These are phyloP conservation scores for Graphium colonna DNA, from an alignment of 2,888 invertebrate genomes.

Conservation along the genomic window DNA sequence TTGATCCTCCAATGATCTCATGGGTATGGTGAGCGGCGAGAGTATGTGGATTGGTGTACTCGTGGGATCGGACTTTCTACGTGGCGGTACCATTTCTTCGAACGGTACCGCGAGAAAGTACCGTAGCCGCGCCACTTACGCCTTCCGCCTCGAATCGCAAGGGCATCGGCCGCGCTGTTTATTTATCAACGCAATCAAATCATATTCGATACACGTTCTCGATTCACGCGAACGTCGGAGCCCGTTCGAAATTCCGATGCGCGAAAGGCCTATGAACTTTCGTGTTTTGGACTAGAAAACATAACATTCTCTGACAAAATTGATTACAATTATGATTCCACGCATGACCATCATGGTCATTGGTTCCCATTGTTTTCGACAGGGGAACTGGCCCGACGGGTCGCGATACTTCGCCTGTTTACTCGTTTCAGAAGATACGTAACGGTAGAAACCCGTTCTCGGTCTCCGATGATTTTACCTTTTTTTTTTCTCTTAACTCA, in stretches of 20 bases:
- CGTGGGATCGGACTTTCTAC: constrained; percentile 48
- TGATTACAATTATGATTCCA: constrained; percentile 34
- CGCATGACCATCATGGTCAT: constrained; percentile 33
- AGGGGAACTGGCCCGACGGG: constrained; percentile 50
- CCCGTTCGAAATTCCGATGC: constrained; percentile 55
- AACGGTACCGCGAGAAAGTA: constrained; percentile 69
- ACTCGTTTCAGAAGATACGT: constrained; percentile 56
- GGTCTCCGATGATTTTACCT: constrained; percentile 43
- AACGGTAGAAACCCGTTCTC: constrained; percentile 72
- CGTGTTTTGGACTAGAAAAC: constrained; percentile 39
- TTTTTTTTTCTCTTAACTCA: constrained; percentile 32
- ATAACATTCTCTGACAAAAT: too few relatives aligned
- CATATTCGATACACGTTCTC: constrained; percentile 71
- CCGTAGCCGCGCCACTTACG: constrained; percentile 55
- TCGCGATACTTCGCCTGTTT: constrained; percentile 47
- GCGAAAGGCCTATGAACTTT: constrained; percentile 51
- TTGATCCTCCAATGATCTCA: constrained; percentile 78
- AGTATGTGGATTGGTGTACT: too few relatives aligned
- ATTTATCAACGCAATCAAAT: constrained; percentile 61
- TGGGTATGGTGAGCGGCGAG: constrained; percentile 38
- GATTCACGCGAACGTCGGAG: constrained; percentile 72
- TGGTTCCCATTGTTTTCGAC: constrained; percentile 25
- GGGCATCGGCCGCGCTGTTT: constrained; percentile 63
- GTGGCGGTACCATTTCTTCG: constrained; percentile 53
- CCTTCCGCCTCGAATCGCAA: constrained; percentile 32